Evolutionary conservation across 2,113 vertebrate species (phyloP).

Genomic region (Scophthalmus maximus): DNA sequence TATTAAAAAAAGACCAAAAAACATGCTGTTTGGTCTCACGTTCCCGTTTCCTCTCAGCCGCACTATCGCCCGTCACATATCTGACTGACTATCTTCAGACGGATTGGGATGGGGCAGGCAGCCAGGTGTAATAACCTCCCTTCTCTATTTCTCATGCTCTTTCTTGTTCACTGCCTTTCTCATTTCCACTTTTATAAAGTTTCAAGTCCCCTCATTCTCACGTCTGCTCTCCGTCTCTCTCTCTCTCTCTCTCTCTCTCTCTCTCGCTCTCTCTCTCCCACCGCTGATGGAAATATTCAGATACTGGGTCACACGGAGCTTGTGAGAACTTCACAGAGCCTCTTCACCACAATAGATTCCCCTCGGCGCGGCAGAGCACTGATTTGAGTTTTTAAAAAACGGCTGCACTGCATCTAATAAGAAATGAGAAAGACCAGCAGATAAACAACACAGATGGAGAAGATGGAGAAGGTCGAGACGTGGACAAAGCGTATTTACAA

Average conservation of each 20-base stretch:
- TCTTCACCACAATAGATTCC: conserved; percentile 41
- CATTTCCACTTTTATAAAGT: too few species aligned
- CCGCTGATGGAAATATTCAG: conserved; percentile 44
- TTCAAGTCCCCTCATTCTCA: conserved; percentile 22
- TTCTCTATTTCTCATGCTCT: conserved; percentile 11
- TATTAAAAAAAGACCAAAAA: too few species aligned
- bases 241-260: conserved; percentile 4
- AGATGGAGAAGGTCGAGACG: neutral
- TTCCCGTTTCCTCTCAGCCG: conserved; percentile 5
- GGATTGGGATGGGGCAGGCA: conserved; percentile 31
- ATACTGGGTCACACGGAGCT: conserved; percentile 33
- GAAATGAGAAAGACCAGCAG: neutral
- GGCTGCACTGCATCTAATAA: too few species aligned
- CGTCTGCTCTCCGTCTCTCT: conserved; percentile 16
- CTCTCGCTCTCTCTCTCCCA: neutral
- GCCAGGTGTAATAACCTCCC: conserved; percentile 45
- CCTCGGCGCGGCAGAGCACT: conserved; percentile 22
- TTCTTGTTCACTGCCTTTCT: conserved; percentile 25
- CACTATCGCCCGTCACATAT: conserved; percentile 15
- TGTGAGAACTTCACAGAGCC: conserved; percentile 43
- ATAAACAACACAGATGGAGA: conserved; percentile 36
- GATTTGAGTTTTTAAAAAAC: too few species aligned
- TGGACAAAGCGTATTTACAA: neutral
- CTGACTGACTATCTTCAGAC: conserved; percentile 27
- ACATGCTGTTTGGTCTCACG: conserved; percentile 19